A percentile compares a stretch with the other conserved stretches of the same genome.
phyloP scores from a whole-genome alignment of 2,888 invertebrate species.

The Eulithis prunata region DNA sequence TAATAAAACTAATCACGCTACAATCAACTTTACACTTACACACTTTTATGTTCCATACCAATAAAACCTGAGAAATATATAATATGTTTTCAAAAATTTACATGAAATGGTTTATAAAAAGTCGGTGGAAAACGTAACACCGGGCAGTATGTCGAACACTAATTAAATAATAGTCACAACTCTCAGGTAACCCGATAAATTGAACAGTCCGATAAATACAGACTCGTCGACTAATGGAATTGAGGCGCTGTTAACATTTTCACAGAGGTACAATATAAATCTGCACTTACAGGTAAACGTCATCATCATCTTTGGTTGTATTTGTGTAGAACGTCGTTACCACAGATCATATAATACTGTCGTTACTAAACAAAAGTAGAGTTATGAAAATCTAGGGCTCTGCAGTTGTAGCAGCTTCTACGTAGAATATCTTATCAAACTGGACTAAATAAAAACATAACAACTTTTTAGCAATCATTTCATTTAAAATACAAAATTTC shows the following conservation, averaged over 20 bases:
- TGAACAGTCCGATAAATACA: conserved; percentile 57
- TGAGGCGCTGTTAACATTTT: conserved; percentile 13
- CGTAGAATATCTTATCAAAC: not conserved
- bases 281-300: not conserved
- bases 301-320: too few species aligned
- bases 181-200: conserved; percentile 54
- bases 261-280: not conserved
- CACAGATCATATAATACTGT: too few species aligned
- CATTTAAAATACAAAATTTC: not conserved
- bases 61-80: too few species aligned
- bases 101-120: not conserved
- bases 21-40: too few species aligned
- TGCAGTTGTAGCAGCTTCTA: too few species aligned
- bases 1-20: too few species aligned
- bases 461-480: not conserved
- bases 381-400: too few species aligned
- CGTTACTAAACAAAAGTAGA: too few species aligned
- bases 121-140: not conserved
- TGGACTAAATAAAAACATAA: not conserved
- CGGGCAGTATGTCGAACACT: conserved; percentile 50
- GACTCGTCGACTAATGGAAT: conserved; percentile 25
- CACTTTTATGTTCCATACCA: too few species aligned
- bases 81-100: not conserved
- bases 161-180: conserved; percentile 60
- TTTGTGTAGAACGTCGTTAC: too few species aligned